A percentile compares a stretch with the other conserved stretches of the same genome.
Evolutionary conservation across 1,140 invertebrate species (phyloP).

Genomic region (Zelostemma sp.): DNA sequence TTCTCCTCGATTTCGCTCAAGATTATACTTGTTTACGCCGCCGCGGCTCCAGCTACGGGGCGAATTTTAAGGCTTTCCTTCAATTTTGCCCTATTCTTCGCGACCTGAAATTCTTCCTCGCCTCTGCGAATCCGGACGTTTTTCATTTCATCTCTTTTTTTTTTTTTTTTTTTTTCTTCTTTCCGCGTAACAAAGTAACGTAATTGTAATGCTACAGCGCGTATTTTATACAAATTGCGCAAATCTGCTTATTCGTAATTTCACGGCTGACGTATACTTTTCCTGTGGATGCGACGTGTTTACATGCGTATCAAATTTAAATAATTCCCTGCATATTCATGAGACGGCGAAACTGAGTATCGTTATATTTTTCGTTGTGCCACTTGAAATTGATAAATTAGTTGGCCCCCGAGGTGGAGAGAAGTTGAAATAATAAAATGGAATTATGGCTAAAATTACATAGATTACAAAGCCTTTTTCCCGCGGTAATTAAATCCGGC

Average conservation of each 20-base stretch:
- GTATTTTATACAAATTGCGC: neutral
- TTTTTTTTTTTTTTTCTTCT: no score
- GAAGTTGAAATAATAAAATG: no score
- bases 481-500: conserved; percentile 1
- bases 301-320: conserved; percentile 3
- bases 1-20: conserved; percentile 30
- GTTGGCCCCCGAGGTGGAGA: neutral
- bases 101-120: neutral
- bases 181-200: neutral
- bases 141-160: conserved; percentile 1
- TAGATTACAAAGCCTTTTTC: no score
- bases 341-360: neutral
- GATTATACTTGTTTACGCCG: conserved; percentile 27
- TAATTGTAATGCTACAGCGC: no score
- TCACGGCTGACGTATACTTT: neutral
- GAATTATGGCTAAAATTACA: no score
- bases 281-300: neutral
- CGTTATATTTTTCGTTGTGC: neutral
- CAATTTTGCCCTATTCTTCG: no score
- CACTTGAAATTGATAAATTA: neutral
- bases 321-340: conserved; percentile 2
- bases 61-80: no score
- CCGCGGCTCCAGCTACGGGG: no score
- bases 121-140: neutral
- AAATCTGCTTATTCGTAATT: conserved; percentile 7